These are phyloP conservation scores for Drosophila atripex DNA, from an alignment of 2,888 invertebrate species.

Conservation along the genomic window DNA sequence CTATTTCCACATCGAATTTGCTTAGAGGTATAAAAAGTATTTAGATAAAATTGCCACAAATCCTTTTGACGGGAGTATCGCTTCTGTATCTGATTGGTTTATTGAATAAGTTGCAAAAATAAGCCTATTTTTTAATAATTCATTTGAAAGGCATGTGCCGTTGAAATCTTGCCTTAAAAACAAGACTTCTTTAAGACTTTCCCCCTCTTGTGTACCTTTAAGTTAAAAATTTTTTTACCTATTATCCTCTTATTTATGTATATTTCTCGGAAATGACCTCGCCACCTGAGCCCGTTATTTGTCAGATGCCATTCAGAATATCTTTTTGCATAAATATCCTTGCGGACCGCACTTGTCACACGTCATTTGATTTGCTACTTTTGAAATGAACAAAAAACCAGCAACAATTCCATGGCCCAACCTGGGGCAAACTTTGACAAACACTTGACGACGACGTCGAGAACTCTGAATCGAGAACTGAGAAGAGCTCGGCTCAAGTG, in stretches of 20 bases:
- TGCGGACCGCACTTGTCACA: conserved; percentile 64
- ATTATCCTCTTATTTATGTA: conserved; percentile 33
- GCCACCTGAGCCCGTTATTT: conserved; percentile 9
- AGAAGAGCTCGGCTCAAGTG: conserved; percentile 65
- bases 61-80: not conserved
- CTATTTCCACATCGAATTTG: conserved; percentile 39
- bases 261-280: conserved; percentile 12
- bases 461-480: conserved; percentile 40
- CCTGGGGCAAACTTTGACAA: conserved; percentile 73
- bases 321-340: conserved; percentile 48
- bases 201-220: not conserved
- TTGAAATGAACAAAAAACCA: conserved; percentile 52
- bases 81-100: not conserved
- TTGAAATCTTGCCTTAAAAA: too few species aligned
- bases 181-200: not conserved
- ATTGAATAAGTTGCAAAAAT: not conserved
- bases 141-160: not conserved
- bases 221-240: conserved; percentile 15
- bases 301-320: conserved; percentile 17
- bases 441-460: conserved; percentile 60
- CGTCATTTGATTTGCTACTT: conserved; percentile 73
- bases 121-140: not conserved
- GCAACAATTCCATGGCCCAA: conserved; percentile 51
- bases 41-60: conserved; percentile 25
- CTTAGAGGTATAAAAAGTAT: conserved; percentile 10